A percentile compares a stretch with the other conserved stretches of the same genome.
Evolutionary conservation across 2,888 invertebrate species (phyloP).

Genomic region (Branchellion lobata): DNA sequence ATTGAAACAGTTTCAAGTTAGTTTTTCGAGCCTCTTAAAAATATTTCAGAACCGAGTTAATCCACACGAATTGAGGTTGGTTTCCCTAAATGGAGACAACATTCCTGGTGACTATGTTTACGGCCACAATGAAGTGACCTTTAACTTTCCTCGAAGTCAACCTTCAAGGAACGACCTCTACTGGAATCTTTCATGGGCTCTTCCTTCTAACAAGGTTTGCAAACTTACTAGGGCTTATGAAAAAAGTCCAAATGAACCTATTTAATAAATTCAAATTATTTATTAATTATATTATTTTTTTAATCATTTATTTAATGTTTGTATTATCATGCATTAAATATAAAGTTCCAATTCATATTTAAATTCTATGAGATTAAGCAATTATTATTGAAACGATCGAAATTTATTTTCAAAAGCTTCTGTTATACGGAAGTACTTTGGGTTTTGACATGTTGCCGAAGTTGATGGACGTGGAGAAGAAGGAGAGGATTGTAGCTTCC

Average conservation of each 20-base stretch:
- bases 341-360: too few relatives aligned
- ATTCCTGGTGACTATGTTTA: not conserved
- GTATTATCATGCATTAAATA: too few relatives aligned
- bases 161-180: not conserved
- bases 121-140: not conserved
- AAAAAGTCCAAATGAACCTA: not conserved
- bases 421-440: conserved; percentile 3
- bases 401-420: not conserved
- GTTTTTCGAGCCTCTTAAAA: too few relatives aligned
- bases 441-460: not conserved
- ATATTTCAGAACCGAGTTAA: not conserved
- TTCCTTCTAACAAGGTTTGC: not conserved
- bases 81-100: not conserved
- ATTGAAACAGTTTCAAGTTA: too few relatives aligned
- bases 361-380: too few relatives aligned
- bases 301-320: too few relatives aligned
- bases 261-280: too few relatives aligned
- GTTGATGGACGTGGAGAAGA: not conserved
- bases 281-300: too few relatives aligned
- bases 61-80: not conserved
- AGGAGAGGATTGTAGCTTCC: conserved; percentile 1
- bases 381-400: too few relatives aligned
- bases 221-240: not conserved
- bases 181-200: not conserved
- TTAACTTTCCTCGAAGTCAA: not conserved